Conservation (phyloP, 2,113 vertebrate genomes). For the Nycticebus coucang region DNA sequence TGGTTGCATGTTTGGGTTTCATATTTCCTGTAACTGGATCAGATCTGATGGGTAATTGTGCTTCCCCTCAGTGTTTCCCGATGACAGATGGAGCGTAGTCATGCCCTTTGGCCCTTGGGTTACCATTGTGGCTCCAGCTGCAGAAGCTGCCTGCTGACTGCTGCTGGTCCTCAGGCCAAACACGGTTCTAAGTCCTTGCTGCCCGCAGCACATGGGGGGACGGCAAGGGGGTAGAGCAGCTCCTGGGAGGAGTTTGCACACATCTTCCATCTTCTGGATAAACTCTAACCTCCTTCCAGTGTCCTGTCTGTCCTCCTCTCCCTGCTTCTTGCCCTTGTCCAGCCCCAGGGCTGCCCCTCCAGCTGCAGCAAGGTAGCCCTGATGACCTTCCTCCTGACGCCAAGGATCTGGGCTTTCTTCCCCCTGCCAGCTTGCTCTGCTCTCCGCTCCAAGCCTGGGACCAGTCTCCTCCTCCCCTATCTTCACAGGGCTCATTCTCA, state of each 20-base stretch:
- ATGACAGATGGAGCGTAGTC: neutral
- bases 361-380: accelerated
- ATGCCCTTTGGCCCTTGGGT: neutral
- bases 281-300: neutral
- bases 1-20: neutral
- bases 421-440: neutral
- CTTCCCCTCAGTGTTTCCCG: neutral
- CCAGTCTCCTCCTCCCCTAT: neutral
- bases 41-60: neutral
- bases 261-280: neutral
- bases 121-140: neutral
- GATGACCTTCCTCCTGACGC: neutral
- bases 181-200: neutral
- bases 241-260: neutral
- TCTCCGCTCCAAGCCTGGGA: neutral
- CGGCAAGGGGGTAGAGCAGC: neutral
- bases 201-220: neutral
- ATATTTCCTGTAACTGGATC: neutral
- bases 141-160: neutral
- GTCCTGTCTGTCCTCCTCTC: too few relatives aligned
- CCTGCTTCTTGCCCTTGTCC: neutral
- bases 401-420: accelerated
- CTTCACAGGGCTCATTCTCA: neutral
- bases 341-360: neutral
- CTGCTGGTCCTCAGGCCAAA: neutral